Base-by-base conservation (phyloP, 1,140 invertebrate genomes). In the Meloidogyne exigua region DNA sequence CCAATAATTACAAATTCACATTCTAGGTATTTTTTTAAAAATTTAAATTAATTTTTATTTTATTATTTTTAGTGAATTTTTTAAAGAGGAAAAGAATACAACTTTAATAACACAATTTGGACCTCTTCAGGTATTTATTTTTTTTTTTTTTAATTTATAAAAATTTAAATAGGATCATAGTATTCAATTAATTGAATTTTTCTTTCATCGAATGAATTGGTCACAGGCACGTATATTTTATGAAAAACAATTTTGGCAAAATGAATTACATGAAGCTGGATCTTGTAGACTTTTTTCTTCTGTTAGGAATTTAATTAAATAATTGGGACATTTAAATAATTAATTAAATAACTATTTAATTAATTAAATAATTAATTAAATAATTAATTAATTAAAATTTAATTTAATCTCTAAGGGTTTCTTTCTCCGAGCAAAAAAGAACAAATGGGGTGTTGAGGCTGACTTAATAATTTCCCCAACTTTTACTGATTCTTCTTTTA, bases 1-100 rank as follows among this genome's bases (percentile, higher is more conserved):
- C 76, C 84, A 39, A 84, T 84, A 72, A 82, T 84, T 65, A 85
- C 83, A 18, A 85, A 83, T 70, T 84, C 84, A 12, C 84, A 84
- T 23, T 84, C 86, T 68, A 80, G 76, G 64, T 80, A 73, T 32
- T 85, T 71, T 36, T 76, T 78, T 32, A 62, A 21, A 18, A 25
- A 18, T 12, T 5, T n/a, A 72, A 63, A 63, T 72, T 21, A 23
- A 63, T 72, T 21, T 49, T 72, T n/a, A n/a, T n/a, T 73, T 26
- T 10, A 21, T 15, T 36, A 21, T 23, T 72, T 72, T 63, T 64
- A 73, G 71, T 36, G 71, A 73, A 73, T 73, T 73, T 28, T 73
- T 73, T 36, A 73, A 64, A 39, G 71, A 73, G 36, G 57, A 73
- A 11, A 84, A 84, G 32, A 68, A 67, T 12, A 69, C 80, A 67